phyloP scores from a whole-genome alignment of 2,797 vertebrate species.

The Botia almorhae region DNA sequence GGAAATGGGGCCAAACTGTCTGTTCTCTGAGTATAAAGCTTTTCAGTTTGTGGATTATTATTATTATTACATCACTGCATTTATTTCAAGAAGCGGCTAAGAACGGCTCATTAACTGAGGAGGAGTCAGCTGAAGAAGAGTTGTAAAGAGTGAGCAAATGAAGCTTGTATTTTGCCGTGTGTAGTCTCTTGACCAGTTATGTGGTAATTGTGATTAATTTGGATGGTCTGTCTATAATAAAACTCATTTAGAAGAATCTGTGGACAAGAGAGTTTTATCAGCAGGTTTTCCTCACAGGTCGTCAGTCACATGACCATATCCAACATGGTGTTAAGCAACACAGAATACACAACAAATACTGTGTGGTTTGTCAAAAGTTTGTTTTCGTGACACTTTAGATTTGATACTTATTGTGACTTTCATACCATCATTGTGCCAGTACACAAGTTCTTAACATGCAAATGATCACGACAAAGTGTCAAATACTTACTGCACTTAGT shows the following conservation, averaged over 20 bases:
- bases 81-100: not conserved
- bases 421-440: too few relatives aligned
- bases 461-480: not conserved
- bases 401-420: not conserved
- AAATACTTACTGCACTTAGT: not conserved
- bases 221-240: not conserved
- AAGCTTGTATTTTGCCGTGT: conserved; percentile 4
- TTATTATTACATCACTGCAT: too few relatives aligned
- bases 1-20: too few relatives aligned
- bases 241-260: not conserved
- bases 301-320: not conserved
- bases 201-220: not conserved
- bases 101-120: not conserved
- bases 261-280: too few relatives aligned
- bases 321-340: not conserved
- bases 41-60: too few relatives aligned
- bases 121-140: not conserved
- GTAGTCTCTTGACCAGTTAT: not conserved
- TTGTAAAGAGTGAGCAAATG: not conserved
- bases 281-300: not conserved
- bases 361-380: too few relatives aligned
- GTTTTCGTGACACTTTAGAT: not conserved
- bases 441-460: not conserved
- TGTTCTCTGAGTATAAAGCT: too few relatives aligned
- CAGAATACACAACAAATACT: not conserved